Evolutionary conservation across 92 coral and sea anemone genomes (phyloP).

Genomic region (Plumapathes pennacea): DNA sequence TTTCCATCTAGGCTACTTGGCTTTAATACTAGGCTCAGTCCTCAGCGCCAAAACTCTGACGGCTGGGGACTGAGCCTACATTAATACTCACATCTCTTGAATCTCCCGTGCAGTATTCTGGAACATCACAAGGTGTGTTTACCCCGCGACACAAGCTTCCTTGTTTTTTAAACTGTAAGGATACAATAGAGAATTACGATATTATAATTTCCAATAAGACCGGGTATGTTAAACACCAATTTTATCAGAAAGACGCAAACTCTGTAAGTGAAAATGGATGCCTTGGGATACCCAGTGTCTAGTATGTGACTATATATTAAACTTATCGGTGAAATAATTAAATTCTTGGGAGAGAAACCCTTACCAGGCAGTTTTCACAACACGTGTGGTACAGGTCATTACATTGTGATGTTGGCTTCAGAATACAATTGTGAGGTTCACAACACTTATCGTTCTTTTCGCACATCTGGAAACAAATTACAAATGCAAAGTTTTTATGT

Average conservation of each 20-base stretch:
- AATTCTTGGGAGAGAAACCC: neutral
- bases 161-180: conserved; percentile 23
- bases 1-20: no score
- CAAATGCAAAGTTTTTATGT: no score
- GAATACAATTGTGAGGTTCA: conserved; percentile 44
- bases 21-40: no score
- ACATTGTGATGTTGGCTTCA: conserved; percentile 50
- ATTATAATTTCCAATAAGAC: no score
- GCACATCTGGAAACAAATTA: conserved; percentile 59
- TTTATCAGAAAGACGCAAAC: no score
- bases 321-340: no score
- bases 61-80: no score
- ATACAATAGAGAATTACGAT: neutral
- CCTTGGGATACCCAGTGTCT: no score
- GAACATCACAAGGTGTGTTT: conserved; percentile 29
- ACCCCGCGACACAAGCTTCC: conserved; percentile 35
- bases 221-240: no score
- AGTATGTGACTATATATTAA: no score
- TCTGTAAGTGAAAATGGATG: no score
- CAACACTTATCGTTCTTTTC: conserved; percentile 55
- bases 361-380: conserved; percentile 42
- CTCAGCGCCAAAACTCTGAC: no score
- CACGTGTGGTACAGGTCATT: conserved; percentile 42
- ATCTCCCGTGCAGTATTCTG: conserved; percentile 41
- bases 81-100: conserved; percentile 32